Base-by-base conservation (phyloP, 2,113 vertebrate species). In the Triplophysa dalaica region DNA sequence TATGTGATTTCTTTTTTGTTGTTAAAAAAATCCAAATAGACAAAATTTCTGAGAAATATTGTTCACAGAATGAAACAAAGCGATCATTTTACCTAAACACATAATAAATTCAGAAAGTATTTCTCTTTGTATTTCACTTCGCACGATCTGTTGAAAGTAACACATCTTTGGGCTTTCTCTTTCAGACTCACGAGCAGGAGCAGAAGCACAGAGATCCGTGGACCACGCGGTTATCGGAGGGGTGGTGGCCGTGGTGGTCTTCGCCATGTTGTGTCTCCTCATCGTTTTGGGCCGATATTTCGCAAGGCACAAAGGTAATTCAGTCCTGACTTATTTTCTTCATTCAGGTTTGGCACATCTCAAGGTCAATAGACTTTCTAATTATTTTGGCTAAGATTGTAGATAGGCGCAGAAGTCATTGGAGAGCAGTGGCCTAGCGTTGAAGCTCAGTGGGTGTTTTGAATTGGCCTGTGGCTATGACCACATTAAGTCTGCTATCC, bases 251-350 rank as follows among this genome's bases (percentile, higher is more conserved):
- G 98, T 99, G 83, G 98, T 99, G 29, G 97, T 99, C 85, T 99
- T 99, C 1, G 98, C 97, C 7, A 97, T 99, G 95, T 95, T 99
- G 81, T 99, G 98, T 89, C 93, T 99, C 90, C 97, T 99, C 89
- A 99, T 99, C 87, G 92, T 99, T 81, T 88, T 99, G 89, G 97
- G 98, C 38, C 96, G 98, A 82, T 99, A 99, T 84, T 98, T 99
- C 82, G 98, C 98, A 82, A 97, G 98, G 93, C 98, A 99, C 94
- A 99, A 99, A 99, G 98, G 98, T 99, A 93, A 92, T 88, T 78
- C 14, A 2, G 17, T 26, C 58, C 2, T 11, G 12, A 29, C 16
- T 38, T 77, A 17, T 33, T 68, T 82, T 26, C 12, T 74, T 11
- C 48, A 19, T 66, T 38, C 48, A 58, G 22, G 72, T 72, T 72